phyloP scores from a whole-genome alignment of 2,888 invertebrate species.

The Hybos culiciformis region DNA sequence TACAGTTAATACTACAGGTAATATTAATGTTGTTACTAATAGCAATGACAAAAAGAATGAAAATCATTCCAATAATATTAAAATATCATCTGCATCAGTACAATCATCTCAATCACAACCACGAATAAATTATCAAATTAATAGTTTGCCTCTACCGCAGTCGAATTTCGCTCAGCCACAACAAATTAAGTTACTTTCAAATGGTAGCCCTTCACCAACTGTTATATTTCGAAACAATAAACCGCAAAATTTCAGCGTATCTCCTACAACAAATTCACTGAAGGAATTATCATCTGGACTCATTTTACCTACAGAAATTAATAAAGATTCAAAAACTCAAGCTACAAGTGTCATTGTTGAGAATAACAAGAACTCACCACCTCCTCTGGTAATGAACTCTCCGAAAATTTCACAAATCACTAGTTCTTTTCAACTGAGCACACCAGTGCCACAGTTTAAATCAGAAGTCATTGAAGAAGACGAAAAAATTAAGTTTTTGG shows the following conservation, averaged over 20 bases:
- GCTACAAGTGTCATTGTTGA: neutral
- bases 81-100: conserved; percentile 5
- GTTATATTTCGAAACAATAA: neutral
- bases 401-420: no score
- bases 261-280: neutral
- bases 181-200: neutral
- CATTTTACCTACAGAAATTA: neutral
- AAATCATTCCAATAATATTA: neutral
- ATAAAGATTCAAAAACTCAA: neutral
- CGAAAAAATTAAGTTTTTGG: conserved; percentile 8
- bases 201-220: neutral
- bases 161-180: conserved; percentile 1
- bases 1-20: conserved; percentile 26
- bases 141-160: neutral
- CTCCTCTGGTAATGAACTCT: neutral
- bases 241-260: conserved; percentile 2
- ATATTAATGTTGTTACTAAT: conserved; percentile 8
- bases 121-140: conserved; percentile 4
- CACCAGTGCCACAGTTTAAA: no score
- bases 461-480: neutral
- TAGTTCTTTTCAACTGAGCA: no score
- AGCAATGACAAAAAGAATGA: neutral
- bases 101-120: conserved; percentile 3
- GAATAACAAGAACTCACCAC: neutral
- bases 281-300: no score